Percentiles rank a stretch among this genome's conserved stretches.
These are phyloP conservation scores for Drosophila nannoptera DNA, from an alignment of 1,140 invertebrate genomes.

Conservation along the genomic window DNA sequence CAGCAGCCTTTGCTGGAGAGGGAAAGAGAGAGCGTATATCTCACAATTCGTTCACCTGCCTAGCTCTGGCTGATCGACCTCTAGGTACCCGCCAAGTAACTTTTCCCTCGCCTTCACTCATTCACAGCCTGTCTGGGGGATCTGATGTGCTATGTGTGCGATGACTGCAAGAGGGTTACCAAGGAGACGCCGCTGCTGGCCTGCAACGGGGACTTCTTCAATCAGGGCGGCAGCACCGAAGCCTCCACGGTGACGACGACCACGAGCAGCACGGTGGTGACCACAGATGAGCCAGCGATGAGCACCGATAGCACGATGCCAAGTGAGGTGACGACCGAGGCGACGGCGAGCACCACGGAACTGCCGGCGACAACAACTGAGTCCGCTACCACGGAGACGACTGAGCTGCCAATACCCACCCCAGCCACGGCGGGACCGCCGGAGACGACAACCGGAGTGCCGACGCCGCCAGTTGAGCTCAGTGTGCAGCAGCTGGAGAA, in stretches of 20 bases:
- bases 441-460: conserved; percentile 53
- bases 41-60: no score
- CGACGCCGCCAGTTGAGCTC: conserved; percentile 63
- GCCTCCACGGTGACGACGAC: conserved; percentile 62
- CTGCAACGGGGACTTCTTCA: conserved; percentile 70
- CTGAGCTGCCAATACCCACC: conserved; percentile 55
- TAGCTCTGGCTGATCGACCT: no score
- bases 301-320: background rate
- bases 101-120: background rate
- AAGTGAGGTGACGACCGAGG: background rate
- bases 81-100: background rate
- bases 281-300: conserved; percentile 2
- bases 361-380: conserved; percentile 11
- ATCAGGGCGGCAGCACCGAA: conserved; percentile 55
- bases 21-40: no score
- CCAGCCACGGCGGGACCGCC: conserved; percentile 58
- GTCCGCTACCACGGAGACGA: conserved; percentile 22
- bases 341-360: background rate
- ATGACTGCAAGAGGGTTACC: conserved; percentile 52
- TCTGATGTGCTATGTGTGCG: conserved; percentile 75
- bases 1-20: no score
- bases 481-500: no score
- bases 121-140: conserved; percentile 52
- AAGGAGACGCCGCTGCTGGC: conserved; percentile 54
- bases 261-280: background rate